Base-by-base conservation (phyloP, 2,888 invertebrate genomes). In the Phymatocera aterrima region DNA sequence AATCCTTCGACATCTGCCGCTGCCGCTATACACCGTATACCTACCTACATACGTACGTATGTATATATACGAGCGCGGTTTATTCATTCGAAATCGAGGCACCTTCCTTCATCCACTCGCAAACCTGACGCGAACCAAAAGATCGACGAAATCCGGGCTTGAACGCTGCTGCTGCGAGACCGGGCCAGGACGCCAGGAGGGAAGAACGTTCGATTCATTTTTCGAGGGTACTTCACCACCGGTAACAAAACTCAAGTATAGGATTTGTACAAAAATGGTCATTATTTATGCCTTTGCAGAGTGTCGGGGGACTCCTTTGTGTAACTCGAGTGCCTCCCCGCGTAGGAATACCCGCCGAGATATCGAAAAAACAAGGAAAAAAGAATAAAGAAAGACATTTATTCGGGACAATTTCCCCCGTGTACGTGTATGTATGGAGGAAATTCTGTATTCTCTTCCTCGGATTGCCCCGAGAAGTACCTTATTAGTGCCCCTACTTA, bases 1-100 rank as follows among this genome's bases (percentile, higher is more conserved):
- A 72, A 72, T 72, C 72, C 72, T 72, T 72, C 72, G 72, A 72
- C 51, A 72, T 72, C 72, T 46, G 51, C 72, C 31, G 72, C 72
- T 72, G 48, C n/a, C n/a, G n/a, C n/a, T n/a, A n/a, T n/a, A n/a
- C n/a, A n/a, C n/a, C n/a, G n/a, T n/a, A n/a, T n/a, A n/a, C n/a
- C n/a, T n/a, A n/a, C n/a, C n/a, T n/a, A n/a, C n/a, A n/a, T n/a
- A n/a, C n/a, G n/a, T n/a, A n/a, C n/a, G n/a, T n/a, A n/a, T n/a
- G n/a, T n/a, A n/a, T n/a, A n/a, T n/a, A n/a, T n/a, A n/a, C n/a
- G n/a, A 43, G 48, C 64, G 10, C 12, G 24, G 18, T 18, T 28
- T 6, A 12, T 43, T 21, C 18, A 18, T 64, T 64, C 60, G 24
- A 43, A 68, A 46, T 46, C 68, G 68, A 43, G 46, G 43, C 46